Conservation (phyloP, 1,140 invertebrate genomes). For the Philopotamus ludificatus region DNA sequence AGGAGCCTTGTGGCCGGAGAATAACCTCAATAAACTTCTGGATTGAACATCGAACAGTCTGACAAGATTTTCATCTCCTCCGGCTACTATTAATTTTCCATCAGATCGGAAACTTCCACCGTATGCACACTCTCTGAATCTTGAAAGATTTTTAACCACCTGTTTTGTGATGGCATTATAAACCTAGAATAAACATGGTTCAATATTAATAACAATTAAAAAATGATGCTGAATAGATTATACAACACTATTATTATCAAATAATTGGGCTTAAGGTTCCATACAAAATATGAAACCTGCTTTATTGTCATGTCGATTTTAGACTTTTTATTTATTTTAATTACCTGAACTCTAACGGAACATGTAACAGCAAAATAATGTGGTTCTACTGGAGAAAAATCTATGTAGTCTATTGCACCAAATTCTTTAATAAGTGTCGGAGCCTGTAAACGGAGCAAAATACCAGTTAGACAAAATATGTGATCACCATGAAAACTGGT, state of each 20-base stretch:
- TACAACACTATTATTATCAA: not conserved
- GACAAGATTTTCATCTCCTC: slow-evolving; percentile 84
- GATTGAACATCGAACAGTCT: slow-evolving; percentile 86
- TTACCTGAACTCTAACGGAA: slow-evolving; percentile 80
- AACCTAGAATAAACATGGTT: slow-evolving; percentile 53
- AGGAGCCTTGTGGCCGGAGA: slow-evolving; percentile 57
- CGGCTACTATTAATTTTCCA: slow-evolving; percentile 80
- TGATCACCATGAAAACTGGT: too few species aligned
- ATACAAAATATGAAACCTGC: not conserved
- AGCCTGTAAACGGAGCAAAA: slow-evolving; percentile 72
- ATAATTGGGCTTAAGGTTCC: not conserved
- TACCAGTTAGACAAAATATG: too few species aligned
- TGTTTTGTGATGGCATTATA: slow-evolving; percentile 87
- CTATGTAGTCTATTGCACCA: slow-evolving; percentile 85
- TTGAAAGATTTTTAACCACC: slow-evolving; percentile 79
- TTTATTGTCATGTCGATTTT: not conserved
- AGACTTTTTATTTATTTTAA: too few species aligned
- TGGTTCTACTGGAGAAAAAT: slow-evolving; percentile 84
- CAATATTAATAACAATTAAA: not conserved
- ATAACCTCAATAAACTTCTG: slow-evolving; percentile 70
- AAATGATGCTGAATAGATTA: not conserved
- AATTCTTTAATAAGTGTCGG: slow-evolving; percentile 90
- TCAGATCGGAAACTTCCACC: slow-evolving; percentile 84
- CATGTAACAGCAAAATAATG: slow-evolving; percentile 89
- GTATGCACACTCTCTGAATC: slow-evolving; percentile 83